Base-by-base conservation (phyloP, 2,888 invertebrate genomes). In the Machimus rusticus region DNA sequence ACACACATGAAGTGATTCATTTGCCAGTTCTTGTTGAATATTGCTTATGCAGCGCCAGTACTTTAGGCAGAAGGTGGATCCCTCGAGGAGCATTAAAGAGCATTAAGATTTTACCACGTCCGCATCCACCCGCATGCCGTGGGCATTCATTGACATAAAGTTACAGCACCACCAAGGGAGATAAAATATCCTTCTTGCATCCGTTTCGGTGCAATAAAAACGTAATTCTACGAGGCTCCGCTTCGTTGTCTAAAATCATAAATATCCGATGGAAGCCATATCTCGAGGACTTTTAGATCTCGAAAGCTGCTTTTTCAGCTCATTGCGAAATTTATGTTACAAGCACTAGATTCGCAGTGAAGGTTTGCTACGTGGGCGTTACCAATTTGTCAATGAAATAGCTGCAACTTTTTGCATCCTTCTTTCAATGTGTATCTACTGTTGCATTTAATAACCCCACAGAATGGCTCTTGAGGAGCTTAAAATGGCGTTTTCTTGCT, bases 201-300 rank as follows among this genome's bases (percentile, higher is more conserved):
- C 43, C 78, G 78, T 34, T 78, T 14, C 19, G 14, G 23, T 43
- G 78, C 23, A 78, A 78, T 78, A 78, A 78, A 78, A 78, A 78
- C 78, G 39, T 31, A 81, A 34, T 81, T 31, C 51, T 37, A 55
- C 55, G 31, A 55, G 51, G 46, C 34, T 81, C 81, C 81, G 55
- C 55, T 51, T 55, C n/a, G 51, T 46, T 81, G 31, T 81, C 81
- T 81, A 31, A 55, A 81, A 81, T 55, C 81, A 81, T 81, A 81
- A 81, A 81, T 81, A 81, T 81, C 55, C 81, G 16, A 81, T 81
- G 81, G 55, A 37, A 12, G 28, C 66, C 66, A 19, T 66, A 66
- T n/a, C 55, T n/a, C 23, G 34, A 31, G 81, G 39, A 55, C 19
- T 51, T 81, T 19, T 81, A 23, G 16, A 28, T 51, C 78, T 78